Percentiles rank a stretch among this genome's conserved stretches.
Evolutionary conservation across 2,113 vertebrate genomes (phyloP).

Genomic region (Octodon degus): DNA sequence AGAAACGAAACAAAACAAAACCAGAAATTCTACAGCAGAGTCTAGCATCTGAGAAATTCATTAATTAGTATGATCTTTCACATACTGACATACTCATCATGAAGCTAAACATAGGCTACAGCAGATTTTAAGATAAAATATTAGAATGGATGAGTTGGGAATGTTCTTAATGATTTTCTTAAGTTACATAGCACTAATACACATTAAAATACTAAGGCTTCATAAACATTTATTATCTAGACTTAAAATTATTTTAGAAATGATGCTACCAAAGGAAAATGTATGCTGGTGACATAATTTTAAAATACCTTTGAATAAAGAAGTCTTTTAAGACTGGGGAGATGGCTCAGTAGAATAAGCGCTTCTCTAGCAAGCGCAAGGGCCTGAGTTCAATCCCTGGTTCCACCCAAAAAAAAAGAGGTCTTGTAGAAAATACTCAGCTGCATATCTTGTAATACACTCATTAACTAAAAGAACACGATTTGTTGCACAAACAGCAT

Average conservation of each 20-base stretch:
- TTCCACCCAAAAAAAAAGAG: background rate
- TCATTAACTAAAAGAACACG: conserved; percentile 26
- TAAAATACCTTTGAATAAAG: background rate
- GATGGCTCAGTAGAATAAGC: no score
- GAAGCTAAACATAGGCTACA: background rate
- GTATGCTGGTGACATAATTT: conserved; percentile 17
- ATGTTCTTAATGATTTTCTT: background rate
- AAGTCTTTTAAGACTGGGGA: background rate
- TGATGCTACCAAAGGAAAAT: background rate
- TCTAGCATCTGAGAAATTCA: background rate
- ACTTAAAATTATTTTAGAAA: conserved; percentile 50
- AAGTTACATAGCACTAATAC: background rate
- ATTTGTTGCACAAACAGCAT: background rate
- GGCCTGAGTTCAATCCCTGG: no score
- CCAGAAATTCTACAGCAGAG: conserved; percentile 5
- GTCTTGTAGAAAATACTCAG: background rate
- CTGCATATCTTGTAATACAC: background rate
- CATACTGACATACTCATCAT: background rate
- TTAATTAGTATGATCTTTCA: background rate
- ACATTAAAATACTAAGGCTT: background rate
- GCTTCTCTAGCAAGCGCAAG: no score
- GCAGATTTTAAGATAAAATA: background rate
- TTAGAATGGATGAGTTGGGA: background rate
- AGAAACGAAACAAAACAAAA: no score
- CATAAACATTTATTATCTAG: background rate